phyloP scores from a whole-genome alignment of 1,140 invertebrate genomes.

The Maniola jurtina region DNA sequence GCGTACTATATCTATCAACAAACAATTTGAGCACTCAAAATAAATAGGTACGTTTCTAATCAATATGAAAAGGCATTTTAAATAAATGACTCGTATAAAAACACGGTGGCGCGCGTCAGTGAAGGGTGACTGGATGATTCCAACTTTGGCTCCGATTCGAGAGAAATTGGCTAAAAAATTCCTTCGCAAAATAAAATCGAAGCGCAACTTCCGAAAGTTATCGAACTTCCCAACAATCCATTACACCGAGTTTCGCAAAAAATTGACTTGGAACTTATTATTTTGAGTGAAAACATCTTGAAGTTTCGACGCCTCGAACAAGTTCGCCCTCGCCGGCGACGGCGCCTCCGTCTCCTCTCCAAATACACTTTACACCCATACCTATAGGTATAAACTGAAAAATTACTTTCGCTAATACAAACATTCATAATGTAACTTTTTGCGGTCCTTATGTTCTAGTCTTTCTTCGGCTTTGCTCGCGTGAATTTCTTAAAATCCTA shows the following conservation, averaged over 20 bases:
- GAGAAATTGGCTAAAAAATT: slow-evolving; percentile 77
- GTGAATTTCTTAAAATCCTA: no score
- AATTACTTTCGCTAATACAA: slow-evolving; percentile 18
- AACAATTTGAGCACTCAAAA: not conserved
- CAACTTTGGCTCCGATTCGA: slow-evolving; percentile 56
- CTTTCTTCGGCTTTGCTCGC: no score
- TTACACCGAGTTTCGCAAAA: slow-evolving; percentile 77
- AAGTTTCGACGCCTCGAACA: slow-evolving; percentile 61
- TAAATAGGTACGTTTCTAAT: not conserved
- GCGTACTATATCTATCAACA: no score
- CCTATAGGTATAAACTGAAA: slow-evolving; percentile 18
- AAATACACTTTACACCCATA: slow-evolving; percentile 18
- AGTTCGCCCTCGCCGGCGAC: slow-evolving; percentile 41
- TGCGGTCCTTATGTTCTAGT: not conserved
- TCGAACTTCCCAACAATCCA: slow-evolving; percentile 77
- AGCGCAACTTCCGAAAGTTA: slow-evolving; percentile 77
- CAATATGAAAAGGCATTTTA: slow-evolving; percentile 15
- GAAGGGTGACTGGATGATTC: slow-evolving; percentile 71
- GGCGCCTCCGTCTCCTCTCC: slow-evolving; percentile 15
- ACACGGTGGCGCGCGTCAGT: slow-evolving; percentile 29
- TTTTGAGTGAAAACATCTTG: slow-evolving; percentile 76
- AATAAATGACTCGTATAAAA: slow-evolving; percentile 31
- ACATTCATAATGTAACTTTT: not conserved
- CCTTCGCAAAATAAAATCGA: slow-evolving; percentile 74
- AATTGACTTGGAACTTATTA: slow-evolving; percentile 76